Percentiles rank a stretch among this genome's conserved stretches.
phyloP scores from a whole-genome alignment of 2,113 vertebrate species.

The Phaethon lepturus region DNA sequence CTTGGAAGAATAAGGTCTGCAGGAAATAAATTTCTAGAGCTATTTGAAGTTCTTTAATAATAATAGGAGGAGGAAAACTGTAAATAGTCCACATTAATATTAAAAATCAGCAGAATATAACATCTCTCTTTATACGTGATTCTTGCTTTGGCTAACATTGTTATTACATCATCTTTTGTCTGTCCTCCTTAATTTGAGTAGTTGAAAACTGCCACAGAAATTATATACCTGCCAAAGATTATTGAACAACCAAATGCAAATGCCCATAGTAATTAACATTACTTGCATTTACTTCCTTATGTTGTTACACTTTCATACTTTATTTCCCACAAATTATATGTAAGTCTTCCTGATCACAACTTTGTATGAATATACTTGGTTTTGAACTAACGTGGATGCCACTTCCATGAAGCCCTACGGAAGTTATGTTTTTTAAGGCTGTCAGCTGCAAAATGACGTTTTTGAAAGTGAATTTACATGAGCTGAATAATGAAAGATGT shows the following conservation, averaged over 20 bases:
- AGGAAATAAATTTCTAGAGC: neutral
- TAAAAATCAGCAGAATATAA: neutral
- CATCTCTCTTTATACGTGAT: neutral
- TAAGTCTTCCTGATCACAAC: neutral
- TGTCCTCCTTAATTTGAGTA: neutral
- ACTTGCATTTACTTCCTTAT: neutral
- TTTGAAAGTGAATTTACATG: neutral
- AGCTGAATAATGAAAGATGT: neutral
- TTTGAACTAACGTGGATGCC: neutral
- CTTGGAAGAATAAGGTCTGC: neutral
- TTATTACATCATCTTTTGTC: neutral
- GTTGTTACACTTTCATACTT: neutral
- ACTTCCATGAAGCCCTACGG: neutral
- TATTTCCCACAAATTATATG: neutral
- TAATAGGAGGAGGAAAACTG: neutral
- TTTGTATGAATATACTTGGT: neutral
- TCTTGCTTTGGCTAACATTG: neutral
- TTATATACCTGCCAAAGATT: neutral
- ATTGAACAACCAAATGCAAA: neutral
- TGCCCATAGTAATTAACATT: rapidly evolving
- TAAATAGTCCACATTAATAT: neutral
- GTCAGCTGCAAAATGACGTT: neutral
- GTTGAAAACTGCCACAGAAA: neutral
- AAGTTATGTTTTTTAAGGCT: neutral
- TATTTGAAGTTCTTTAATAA: neutral